Evolutionary conservation across 2,888 invertebrate genomes (phyloP).

Genomic region (Tetanocera ferruginea): DNA sequence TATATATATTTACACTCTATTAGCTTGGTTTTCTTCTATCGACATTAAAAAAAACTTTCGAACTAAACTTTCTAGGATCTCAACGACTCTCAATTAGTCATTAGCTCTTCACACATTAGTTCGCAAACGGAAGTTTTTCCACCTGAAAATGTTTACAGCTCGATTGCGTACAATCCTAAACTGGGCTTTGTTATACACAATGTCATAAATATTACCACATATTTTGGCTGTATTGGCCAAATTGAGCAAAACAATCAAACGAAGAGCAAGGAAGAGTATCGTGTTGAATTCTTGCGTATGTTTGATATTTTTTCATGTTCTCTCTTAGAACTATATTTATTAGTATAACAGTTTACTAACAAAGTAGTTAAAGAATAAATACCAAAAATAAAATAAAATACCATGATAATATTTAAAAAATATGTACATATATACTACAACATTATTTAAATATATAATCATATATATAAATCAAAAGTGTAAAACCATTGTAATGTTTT

Average conservation of each 20-base stretch:
- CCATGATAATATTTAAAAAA: neutral
- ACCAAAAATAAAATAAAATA: slow-evolving; percentile 1
- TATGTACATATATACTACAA: slow-evolving; percentile 18
- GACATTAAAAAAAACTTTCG: slow-evolving; percentile 17
- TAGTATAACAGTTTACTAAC: neutral
- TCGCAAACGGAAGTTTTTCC: slow-evolving; percentile 50
- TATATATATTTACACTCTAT: neutral
- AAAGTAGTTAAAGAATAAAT: neutral
- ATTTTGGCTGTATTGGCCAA: slow-evolving; percentile 49
- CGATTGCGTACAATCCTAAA: slow-evolving; percentile 55
- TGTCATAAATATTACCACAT: slow-evolving; percentile 47
- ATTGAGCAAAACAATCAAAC: slow-evolving; percentile 33
- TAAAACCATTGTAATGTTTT: no score
- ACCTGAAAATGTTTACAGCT: slow-evolving; percentile 50
- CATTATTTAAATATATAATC: neutral
- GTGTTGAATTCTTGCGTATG: slow-evolving; percentile 36
- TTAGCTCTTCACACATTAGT: slow-evolving; percentile 52
- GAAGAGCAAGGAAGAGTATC: slow-evolving; percentile 23
- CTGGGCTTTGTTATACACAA: slow-evolving; percentile 56
- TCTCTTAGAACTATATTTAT: neutral
- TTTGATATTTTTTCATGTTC: neutral
- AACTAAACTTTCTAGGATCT: slow-evolving; percentile 39
- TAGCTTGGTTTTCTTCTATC: neutral
- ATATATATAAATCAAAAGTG: no score
- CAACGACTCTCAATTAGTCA: slow-evolving; percentile 46